phyloP scores from a whole-genome alignment of 2,113 vertebrate genomes.

The Callipepla californica region DNA sequence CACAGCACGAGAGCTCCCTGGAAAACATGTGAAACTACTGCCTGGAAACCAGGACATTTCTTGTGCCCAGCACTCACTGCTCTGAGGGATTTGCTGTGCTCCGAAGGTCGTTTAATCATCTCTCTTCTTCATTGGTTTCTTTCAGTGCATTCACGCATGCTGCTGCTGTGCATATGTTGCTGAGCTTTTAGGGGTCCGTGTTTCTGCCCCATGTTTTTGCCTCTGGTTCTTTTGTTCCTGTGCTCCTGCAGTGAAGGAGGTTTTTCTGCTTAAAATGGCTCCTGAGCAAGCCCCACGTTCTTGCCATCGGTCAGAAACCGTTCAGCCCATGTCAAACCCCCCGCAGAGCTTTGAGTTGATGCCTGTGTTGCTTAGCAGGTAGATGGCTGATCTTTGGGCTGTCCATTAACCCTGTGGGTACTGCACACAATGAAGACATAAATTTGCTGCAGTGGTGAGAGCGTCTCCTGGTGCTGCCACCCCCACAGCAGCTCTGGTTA shows the following conservation, averaged over 20 bases:
- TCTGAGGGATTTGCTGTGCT: slow-evolving; percentile 40
- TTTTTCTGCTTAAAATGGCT: slow-evolving; percentile 63
- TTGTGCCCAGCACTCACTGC: slow-evolving; percentile 31
- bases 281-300: slow-evolving; percentile 38
- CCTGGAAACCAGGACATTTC: slow-evolving; percentile 32
- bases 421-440: neutral
- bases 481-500: fast-evolving
- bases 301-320: slow-evolving; percentile 38
- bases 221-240: neutral
- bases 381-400: slow-evolving; percentile 64
- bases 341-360: slow-evolving; percentile 57
- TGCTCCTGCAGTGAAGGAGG: neutral
- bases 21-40: neutral
- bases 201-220: neutral
- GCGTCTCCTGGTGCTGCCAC: neutral
- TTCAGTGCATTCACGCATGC: neutral
- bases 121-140: slow-evolving; percentile 24
- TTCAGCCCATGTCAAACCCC: slow-evolving; percentile 60
- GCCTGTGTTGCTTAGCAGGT: slow-evolving; percentile 75
- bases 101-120: slow-evolving; percentile 25
- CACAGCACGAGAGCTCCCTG: slow-evolving; percentile 25
- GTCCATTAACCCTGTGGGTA: slow-evolving; percentile 59
- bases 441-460: neutral
- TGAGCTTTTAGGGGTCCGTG: neutral
- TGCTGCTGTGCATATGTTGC: neutral